Evolutionary conservation across 1,140 invertebrate species (phyloP).

Genomic region (Drosophila triauraria): DNA sequence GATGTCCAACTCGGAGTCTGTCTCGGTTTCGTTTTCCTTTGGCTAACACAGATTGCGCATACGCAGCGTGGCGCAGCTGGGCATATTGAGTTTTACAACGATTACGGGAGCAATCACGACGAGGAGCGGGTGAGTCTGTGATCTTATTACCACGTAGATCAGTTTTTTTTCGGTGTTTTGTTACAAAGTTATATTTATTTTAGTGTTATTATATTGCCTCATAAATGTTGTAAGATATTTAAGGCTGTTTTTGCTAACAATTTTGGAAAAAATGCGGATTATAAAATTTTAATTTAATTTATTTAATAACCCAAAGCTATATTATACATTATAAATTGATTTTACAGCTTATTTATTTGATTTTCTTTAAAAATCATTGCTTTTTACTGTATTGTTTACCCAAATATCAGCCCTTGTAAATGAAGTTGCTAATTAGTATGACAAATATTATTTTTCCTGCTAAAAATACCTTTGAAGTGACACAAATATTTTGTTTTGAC

Average conservation of each 20-base stretch:
- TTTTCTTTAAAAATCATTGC: not conserved
- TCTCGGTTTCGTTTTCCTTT: constrained; percentile 17
- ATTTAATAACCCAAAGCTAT: not conserved
- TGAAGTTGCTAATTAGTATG: not conserved
- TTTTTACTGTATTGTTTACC: not conserved
- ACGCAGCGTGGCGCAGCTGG: constrained; percentile 51
- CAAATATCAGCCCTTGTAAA: not conserved
- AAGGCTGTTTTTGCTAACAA: not conserved
- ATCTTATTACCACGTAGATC: constrained; percentile 1
- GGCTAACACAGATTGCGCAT: constrained; percentile 59
- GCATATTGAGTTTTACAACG: constrained; percentile 62
- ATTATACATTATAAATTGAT: not conserved
- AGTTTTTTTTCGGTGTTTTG: not conserved
- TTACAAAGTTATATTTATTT: not conserved
- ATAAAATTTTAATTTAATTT: not conserved
- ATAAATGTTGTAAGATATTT: not conserved
- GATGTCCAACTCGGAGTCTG: constrained; percentile 7
- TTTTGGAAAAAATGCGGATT: too few relatives aligned
- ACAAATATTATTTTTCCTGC: constrained; percentile 4
- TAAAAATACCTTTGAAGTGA: constrained; percentile 11
- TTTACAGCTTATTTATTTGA: not conserved
- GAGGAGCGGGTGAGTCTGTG: constrained; percentile 48
- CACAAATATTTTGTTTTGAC: constrained; percentile 12
- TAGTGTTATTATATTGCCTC: not conserved
- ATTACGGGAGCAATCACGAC: constrained; percentile 65